Evolutionary conservation across 1,140 invertebrate genomes (phyloP), one percentile per base, ranked within the genome.

Genomic region (Philaenus spumarius): DNA sequence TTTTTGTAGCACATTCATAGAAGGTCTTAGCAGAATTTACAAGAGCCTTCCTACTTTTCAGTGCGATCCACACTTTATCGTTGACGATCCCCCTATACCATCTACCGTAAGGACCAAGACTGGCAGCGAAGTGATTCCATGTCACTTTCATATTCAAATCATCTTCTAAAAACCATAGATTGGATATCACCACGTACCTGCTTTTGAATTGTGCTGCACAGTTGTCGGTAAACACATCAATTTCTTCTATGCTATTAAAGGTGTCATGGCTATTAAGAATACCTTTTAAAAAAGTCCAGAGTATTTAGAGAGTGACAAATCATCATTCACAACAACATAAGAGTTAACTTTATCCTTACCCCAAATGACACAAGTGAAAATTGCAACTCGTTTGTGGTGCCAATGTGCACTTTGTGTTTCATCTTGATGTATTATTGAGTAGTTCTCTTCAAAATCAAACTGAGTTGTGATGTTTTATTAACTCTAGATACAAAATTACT

Each of bases 201-300:
- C 22, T 45, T 45, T 45, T 45, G 22, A 45, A 45, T 45, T 45
- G 4, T 45, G 42, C 42, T 45, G 42, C 42, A n/a, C 42, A 45
- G 17, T 22, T 22, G 22, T 45, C 42, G 22, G 42, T 19, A 45
- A 45, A 45, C 17, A 45, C 17, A 19, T 19, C 4, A 45, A 45
- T 14, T 19, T 45, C 22, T 45, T 45, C 22, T 5, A 45, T 19
- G 5, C 17, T 45, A 22, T n/a, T n/a, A n/a, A 45, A 45, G 17
- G 17, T 22, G 9, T 45, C 42, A 19, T 45, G 5, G 17, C 22
- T 45, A 22, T 45, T 45, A 19, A 45, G 17, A 5, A 45, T 45
- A 17, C 22, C 42, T 45, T 45, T 45, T 22, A 6, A 45, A 22
- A 45, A 45, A 45, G 14, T 45, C 42, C 42, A 45, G 5, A 45